Percentiles rank a stretch among this genome's conserved stretches.
Evolutionary conservation across 2,113 vertebrate species (phyloP).

Genomic region (Colaptes auratus): DNA sequence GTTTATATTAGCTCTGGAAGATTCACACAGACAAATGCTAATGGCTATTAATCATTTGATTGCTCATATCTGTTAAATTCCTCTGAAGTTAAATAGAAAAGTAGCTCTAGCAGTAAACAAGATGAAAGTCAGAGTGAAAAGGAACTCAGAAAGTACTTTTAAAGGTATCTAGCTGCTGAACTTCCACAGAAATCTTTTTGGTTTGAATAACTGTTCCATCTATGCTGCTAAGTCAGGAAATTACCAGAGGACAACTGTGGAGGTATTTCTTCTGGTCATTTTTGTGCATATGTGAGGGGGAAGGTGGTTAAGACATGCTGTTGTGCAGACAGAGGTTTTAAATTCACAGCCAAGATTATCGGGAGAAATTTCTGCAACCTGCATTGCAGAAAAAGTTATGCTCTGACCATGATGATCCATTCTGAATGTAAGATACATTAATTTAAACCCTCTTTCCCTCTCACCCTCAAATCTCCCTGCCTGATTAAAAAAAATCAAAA

Average conservation of each 20-base stretch:
- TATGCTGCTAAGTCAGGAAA: too few species aligned
- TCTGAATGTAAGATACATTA: not conserved
- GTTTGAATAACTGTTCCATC: too few species aligned
- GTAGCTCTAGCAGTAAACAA: not conserved
- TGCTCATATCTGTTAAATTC: not conserved
- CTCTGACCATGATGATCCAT: not conserved
- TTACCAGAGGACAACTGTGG: too few species aligned
- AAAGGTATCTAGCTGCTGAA: not conserved
- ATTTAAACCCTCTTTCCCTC: not conserved
- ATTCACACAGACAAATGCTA: not conserved
- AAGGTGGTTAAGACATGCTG: not conserved
- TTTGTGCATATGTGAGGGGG: too few species aligned
- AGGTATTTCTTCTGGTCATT: too few species aligned
- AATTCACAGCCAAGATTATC: not conserved
- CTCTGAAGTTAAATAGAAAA: slow-evolving; percentile 37
- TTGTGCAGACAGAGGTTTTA: not conserved
- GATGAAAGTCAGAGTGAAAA: not conserved
- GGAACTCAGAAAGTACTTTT: not conserved
- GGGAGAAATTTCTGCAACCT: not conserved
- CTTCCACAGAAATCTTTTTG: not conserved
- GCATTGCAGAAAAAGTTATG: not conserved
- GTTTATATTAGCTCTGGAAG: slow-evolving; percentile 43
- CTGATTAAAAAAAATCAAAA: too few species aligned
- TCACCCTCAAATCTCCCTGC: not conserved
- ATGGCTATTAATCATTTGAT: slow-evolving; percentile 20